Base-by-base conservation (phyloP, 2,797 vertebrate genomes). In the Erpetoichthys calabaricus region DNA sequence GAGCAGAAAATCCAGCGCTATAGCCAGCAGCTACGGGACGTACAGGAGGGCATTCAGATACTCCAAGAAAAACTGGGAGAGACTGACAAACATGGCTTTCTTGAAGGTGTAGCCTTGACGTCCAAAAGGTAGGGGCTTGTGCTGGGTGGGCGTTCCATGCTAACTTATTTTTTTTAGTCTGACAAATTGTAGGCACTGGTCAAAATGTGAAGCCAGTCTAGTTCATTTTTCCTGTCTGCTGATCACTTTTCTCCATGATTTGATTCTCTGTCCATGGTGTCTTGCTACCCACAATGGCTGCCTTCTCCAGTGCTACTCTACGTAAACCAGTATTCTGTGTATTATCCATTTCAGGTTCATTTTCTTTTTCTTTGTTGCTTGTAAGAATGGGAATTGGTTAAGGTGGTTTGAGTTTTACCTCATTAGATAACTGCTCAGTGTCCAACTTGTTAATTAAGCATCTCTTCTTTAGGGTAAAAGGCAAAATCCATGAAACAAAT, bases 1-100 rank as follows among this genome's bases (percentile, higher is more conserved):
- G 94, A 97, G 77, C 92, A 94, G 76, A 98, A 98, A 76, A 93
- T 98, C 71, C 94, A 98, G 68, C 85, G 90, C 66, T 98, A 94
- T 77, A 92, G 94, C 75, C 95, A 93, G 73, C 95, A 98, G 80
- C 89, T 98, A 63, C 93, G 86, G 2, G 91, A 92, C 58, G 91
- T 98, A 57, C 92, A 94, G 71, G 95, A 98, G 68, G 95, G 95
- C 45, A 83, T 89, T 68, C 91, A 94, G 82, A 94, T 98, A 79
- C 84, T 98, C 63, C 93, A 97, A 80, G 95, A 98, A 66, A 85
- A 90, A 47, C 83, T 97, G 68, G 84, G 85, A 0, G 95, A 97
- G 62, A 77, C 80, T 0, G 91, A 91, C 49, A 83, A 88, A 1
- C 92, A 97, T 10, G 74, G 83, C 70, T 98, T 98, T 73, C 76